Evolutionary conservation across 2,797 vertebrate species (phyloP).

Genomic region (Anabas testudineus): DNA sequence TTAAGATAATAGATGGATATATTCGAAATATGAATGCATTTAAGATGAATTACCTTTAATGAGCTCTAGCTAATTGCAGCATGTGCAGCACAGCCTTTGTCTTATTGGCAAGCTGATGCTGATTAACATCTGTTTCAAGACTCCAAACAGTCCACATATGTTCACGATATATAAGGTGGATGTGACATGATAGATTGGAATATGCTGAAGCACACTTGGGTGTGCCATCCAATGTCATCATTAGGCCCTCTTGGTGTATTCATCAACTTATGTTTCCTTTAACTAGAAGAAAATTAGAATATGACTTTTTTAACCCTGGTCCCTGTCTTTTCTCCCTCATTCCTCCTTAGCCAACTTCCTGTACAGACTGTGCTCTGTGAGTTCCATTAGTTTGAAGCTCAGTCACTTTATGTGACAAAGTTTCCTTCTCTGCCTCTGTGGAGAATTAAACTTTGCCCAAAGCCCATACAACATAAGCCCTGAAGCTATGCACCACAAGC

Average conservation of each 20-base stretch:
- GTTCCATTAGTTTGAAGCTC: constrained; percentile 4
- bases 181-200: constrained; percentile 3
- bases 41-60: too few species aligned
- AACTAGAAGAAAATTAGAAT: constrained; percentile 7
- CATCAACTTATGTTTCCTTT: not conserved
- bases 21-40: too few species aligned
- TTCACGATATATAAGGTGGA: constrained; percentile 7
- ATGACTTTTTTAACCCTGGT: not conserved
- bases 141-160: constrained; percentile 9
- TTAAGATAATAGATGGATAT: too few species aligned
- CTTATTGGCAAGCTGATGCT: too few species aligned
- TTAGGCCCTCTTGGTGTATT: constrained; percentile 20
- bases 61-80: too few species aligned
- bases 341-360: too few species aligned
- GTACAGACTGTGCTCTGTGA: not conserved
- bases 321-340: too few species aligned
- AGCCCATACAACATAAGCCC: not conserved
- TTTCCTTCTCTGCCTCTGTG: constrained; percentile 11
- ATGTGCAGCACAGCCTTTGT: too few species aligned
- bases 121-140: not conserved
- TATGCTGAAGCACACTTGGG: constrained; percentile 11
- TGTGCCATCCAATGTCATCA: not conserved
- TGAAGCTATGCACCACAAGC: constrained; percentile 25
- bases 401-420: constrained; percentile 3
- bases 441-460: too few species aligned